Evolutionary conservation across 2,113 vertebrate species (phyloP), one percentile per base, ranked within the genome.

Genomic region (Leucosticte australis): DNA sequence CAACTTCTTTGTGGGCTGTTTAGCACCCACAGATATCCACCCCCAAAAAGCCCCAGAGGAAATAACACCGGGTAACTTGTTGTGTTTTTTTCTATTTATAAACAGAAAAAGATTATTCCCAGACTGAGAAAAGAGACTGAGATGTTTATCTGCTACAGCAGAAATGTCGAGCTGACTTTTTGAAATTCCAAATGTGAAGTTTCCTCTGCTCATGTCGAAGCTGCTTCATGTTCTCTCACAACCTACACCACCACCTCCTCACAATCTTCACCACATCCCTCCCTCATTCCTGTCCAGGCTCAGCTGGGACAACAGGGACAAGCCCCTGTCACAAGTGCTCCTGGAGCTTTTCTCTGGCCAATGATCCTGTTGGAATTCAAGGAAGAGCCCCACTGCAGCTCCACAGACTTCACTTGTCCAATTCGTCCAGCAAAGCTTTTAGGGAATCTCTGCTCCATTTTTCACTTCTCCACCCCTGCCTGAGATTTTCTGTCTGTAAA

Each of bases 121-220:
- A 96, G 86, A 94, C 95, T n/a, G n/a, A n/a, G n/a, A 74, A 90
- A 94, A 69, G 88, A 96, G 65, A 27, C 62, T 37, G 46, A 94
- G 97, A 98, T 98, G 95, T 92, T 97, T 98, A 98, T 98, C 98
- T 97, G 56, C 92, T 60, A 63, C 13, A 1, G 92, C 75, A 98
- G 97, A 98, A 98, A 98, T 78, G 87, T 96, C 97, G 96, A 98
- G 93, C 97, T 62, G 28, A 93, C 86, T 92, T 97, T 83, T 95
- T 95, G 49, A 93, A 96, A 97, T 98, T 98, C 97, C 97, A 97
- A 83, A 98, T 10, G 30, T 92, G 94, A 90, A 90, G 83, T 96
- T 97, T 97, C 96, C 89, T 95, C 93, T 91, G 83, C 94, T 96
- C 23, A 8, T 82, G 90, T 92, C 52, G 49, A 95, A 92, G 69